Evolutionary conservation across 2,888 invertebrate species (phyloP), one percentile per base, ranked within the genome.

Genomic region (Lingula anatina): DNA sequence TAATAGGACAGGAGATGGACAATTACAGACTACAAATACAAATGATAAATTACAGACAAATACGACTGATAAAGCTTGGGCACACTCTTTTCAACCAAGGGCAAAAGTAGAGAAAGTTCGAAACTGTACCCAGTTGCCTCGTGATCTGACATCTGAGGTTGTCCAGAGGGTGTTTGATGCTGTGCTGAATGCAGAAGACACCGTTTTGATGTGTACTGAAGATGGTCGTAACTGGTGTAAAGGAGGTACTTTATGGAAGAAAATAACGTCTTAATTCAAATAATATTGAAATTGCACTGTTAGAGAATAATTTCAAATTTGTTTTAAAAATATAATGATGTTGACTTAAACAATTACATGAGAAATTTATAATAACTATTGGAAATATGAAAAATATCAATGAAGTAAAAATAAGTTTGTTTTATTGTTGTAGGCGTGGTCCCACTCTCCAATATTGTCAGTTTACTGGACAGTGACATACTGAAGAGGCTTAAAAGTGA

Each of bases 91-190:
- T 31, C 9, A 12, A 15, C 31, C 31, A 12, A 31, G 31, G 31
- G 31, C 9, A 31, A 12, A 9, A 12, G 31, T 12, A 15, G 31
- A 31, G 15, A 9, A 15, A 31, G 31, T 31, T 9, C 9, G 31
- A 31, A 31, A 31, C 31, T 31, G 31, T 31, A 31, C 31, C 15
- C 31, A n/a, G n/a, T n/a, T n/a, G n/a, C n/a, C n/a, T n/a, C n/a
- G n/a, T n/a, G n/a, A n/a, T n/a, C n/a, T n/a, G n/a, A 80, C 86
- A 51, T 76, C 83, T 24, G 76, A 77, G 20, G 84, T 93, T 62
- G 82, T 90, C 0, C 70, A 79, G 38, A 76, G 77, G 48, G 85
- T 92, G 41, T 82, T 86, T 37, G 69, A 78, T 12, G 77, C 82
- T 63, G 77, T 91, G 35, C 73, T 90, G 42, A 49, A 50, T 5